Percentiles rank a stretch among this genome's conserved stretches.
Conservation (phyloP, 2,797 vertebrate genomes). For the Sardinella longiceps region DNA sequence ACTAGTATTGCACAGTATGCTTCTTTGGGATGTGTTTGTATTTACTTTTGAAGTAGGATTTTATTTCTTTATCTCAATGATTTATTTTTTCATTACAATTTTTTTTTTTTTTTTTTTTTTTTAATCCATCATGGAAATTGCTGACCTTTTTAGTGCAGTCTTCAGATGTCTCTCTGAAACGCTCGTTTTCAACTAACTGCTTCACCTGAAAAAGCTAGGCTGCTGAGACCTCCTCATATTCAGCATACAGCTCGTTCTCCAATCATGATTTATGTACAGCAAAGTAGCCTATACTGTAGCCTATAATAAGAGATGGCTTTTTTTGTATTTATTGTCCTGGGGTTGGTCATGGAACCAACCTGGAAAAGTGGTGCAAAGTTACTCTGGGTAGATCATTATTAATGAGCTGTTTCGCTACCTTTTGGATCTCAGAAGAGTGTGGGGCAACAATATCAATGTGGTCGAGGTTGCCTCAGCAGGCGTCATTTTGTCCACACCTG, state of each 20-base stretch:
- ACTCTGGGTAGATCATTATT: neutral
- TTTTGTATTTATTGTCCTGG: conserved; percentile 44
- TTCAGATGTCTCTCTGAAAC: conserved; percentile 30
- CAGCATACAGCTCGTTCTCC: conserved; percentile 7
- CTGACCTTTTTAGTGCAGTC: conserved; percentile 34
- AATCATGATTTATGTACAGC: conserved; percentile 60
- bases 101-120: conserved; percentile 31
- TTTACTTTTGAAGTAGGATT: conserved; percentile 52
- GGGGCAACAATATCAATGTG: neutral
- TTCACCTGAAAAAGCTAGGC: neutral
- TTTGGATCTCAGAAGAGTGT: neutral
- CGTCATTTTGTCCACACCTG: neutral
- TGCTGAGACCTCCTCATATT: neutral
- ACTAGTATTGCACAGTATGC: conserved; percentile 47
- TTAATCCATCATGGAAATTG: conserved; percentile 45
- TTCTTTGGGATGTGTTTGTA: conserved; percentile 63
- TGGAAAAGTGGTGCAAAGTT: neutral
- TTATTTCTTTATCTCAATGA: conserved; percentile 40
- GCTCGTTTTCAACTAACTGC: conserved; percentile 1
- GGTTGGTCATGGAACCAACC: conserved; percentile 18
- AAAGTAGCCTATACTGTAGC: conserved; percentile 58
- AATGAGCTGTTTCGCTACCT: neutral
- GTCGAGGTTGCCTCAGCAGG: neutral
- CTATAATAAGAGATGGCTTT: conserved; percentile 28
- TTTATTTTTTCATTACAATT: conserved; percentile 32